Conservation (phyloP, 2,888 invertebrate species). For the Smittia sp. region DNA sequence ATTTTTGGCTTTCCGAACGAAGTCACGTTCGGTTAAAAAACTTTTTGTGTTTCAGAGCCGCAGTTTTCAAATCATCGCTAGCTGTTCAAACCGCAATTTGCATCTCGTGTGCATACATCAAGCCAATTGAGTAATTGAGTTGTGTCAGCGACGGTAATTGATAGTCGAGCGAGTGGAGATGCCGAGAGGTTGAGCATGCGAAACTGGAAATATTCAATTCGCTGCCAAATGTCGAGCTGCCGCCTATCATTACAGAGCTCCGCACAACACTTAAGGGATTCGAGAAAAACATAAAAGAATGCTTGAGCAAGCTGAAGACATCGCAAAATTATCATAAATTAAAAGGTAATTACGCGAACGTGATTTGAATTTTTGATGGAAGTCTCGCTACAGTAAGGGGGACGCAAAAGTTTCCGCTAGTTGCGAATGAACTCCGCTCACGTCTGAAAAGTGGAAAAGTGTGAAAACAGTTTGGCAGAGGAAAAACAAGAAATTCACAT, state of each 20-base stretch:
- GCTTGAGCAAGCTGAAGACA: too few relatives aligned
- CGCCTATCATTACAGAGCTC: too few relatives aligned
- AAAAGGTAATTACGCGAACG: conserved; percentile 35
- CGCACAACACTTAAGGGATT: too few relatives aligned
- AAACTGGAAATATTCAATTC: too few relatives aligned
- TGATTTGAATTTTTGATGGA: conserved; percentile 32
- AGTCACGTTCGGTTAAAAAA: not conserved
- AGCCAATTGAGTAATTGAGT: not conserved
- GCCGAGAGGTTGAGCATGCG: too few relatives aligned
- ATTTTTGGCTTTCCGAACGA: not conserved
- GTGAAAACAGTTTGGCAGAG: not conserved
- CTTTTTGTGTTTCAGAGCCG: not conserved
- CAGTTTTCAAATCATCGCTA: too few relatives aligned
- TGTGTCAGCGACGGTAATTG: not conserved
- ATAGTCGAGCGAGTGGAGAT: not conserved
- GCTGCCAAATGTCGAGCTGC: not conserved
- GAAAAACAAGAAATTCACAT: conserved; percentile 4
- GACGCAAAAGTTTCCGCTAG: not conserved
- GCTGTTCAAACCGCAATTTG: conserved; percentile 18
- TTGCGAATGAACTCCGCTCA: not conserved
- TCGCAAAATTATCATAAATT: conserved; percentile 37
- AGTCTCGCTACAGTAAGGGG: not conserved
- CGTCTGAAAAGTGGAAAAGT: too few relatives aligned
- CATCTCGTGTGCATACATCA: conserved; percentile 24
- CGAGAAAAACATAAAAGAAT: not conserved